phyloP scores from a whole-genome alignment of 1,140 invertebrate species.

The Drosophila mayri region DNA sequence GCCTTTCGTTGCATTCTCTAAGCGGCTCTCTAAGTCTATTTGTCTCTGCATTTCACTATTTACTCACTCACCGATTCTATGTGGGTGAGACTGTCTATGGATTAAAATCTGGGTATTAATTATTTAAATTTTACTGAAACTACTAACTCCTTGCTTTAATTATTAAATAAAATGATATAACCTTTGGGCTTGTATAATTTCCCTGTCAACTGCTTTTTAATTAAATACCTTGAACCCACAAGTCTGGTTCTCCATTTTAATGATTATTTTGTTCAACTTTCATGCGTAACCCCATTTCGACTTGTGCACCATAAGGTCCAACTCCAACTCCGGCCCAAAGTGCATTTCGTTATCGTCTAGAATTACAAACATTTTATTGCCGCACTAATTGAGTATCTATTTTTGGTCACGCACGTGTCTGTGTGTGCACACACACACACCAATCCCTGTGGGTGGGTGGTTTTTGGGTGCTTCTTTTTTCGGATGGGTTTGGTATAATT shows the following conservation, averaged over 20 bases:
- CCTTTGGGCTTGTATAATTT: neutral
- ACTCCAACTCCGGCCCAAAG: neutral
- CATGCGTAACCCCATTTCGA: neutral
- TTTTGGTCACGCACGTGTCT: constrained; percentile 73
- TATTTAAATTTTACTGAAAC: too few relatives aligned
- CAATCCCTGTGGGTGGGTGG: too few relatives aligned
- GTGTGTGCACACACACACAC: too few relatives aligned
- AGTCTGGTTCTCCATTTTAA: neutral
- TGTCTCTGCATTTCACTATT: neutral
- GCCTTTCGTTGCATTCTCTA: constrained; percentile 12
- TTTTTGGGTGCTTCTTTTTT: constrained; percentile 24
- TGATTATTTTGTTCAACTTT: neutral
- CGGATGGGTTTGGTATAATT: constrained; percentile 30
- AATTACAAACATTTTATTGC: constrained; percentile 76
- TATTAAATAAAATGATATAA: neutral
- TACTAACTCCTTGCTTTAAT: too few relatives aligned
- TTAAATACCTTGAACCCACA: neutral
- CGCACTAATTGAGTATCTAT: constrained; percentile 78
- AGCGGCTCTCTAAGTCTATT: neutral
- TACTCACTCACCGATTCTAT: neutral
- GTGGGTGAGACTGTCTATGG: neutral
- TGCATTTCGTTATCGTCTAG: constrained; percentile 49
- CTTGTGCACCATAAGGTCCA: neutral
- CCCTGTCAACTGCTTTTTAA: neutral
- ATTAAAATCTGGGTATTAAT: neutral